These are phyloP conservation scores for Leptosomus discolor DNA, from an alignment of 2,113 vertebrate species.

Conservation along the genomic window DNA sequence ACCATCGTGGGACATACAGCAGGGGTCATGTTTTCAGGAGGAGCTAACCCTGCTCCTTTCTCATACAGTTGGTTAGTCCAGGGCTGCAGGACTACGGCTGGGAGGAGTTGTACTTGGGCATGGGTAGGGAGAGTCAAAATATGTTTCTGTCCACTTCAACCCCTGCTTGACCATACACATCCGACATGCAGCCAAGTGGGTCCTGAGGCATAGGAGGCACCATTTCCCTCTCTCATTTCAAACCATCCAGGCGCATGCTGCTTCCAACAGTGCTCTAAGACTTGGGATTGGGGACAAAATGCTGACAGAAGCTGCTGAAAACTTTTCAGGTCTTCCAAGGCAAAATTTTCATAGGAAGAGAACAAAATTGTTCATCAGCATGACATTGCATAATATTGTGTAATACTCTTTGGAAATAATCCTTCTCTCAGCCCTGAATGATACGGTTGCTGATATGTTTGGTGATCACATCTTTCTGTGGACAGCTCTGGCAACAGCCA, in stretches of 20 bases:
- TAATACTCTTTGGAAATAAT: background rate
- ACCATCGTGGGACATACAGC: background rate
- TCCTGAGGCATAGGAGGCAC: background rate
- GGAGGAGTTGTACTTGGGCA: background rate
- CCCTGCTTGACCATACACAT: background rate
- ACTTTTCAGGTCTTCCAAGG: background rate
- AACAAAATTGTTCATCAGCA: background rate
- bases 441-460: conserved; percentile 8
- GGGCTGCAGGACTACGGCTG: rapidly evolving
- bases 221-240: background rate
- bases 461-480: background rate
- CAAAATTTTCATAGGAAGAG: background rate
- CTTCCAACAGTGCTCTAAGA: background rate
- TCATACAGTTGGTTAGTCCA: background rate
- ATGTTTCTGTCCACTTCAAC: background rate
- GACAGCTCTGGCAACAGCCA: background rate
- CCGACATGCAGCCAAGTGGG: rapidly evolving
- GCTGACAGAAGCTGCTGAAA: background rate
- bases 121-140: background rate
- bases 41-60: background rate
- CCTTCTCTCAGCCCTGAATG: background rate
- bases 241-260: background rate
- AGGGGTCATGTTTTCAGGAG: background rate
- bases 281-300: background rate
- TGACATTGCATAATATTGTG: background rate